Conservation (phyloP, 2,113 vertebrate genomes). For the Semnopithecus entellus region DNA sequence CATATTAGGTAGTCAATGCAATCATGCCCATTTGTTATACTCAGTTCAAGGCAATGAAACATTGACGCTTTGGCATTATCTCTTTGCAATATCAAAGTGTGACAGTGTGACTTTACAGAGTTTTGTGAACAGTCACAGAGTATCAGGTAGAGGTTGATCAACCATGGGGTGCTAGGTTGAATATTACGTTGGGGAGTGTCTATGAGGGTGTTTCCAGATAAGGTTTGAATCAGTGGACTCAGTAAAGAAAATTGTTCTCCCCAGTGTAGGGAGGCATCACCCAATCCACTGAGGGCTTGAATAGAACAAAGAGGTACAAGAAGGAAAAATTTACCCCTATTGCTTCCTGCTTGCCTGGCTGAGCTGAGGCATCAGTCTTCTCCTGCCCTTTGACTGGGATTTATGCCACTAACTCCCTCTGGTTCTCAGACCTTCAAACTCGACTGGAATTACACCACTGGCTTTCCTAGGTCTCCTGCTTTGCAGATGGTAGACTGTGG, state of each 20-base stretch:
- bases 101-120: background rate
- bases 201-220: background rate
- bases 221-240: background rate
- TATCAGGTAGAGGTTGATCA: background rate
- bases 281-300: background rate
- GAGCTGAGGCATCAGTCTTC: background rate
- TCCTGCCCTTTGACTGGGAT: background rate
- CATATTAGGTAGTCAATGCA: background rate
- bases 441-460: background rate
- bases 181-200: background rate
- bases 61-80: background rate
- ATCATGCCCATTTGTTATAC: background rate
- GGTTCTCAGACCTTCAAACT: background rate
- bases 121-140: background rate
- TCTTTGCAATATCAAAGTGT: background rate
- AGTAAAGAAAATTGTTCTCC: background rate
- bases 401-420: background rate
- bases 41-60: background rate
- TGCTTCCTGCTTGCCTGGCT: background rate
- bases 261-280: background rate
- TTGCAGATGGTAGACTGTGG: background rate
- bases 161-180: no score
- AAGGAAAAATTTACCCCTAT: background rate
- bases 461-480: background rate
- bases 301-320: background rate